Evolutionary conservation across 2,113 vertebrate species (phyloP).

Genomic region (Taxidea taxus): DNA sequence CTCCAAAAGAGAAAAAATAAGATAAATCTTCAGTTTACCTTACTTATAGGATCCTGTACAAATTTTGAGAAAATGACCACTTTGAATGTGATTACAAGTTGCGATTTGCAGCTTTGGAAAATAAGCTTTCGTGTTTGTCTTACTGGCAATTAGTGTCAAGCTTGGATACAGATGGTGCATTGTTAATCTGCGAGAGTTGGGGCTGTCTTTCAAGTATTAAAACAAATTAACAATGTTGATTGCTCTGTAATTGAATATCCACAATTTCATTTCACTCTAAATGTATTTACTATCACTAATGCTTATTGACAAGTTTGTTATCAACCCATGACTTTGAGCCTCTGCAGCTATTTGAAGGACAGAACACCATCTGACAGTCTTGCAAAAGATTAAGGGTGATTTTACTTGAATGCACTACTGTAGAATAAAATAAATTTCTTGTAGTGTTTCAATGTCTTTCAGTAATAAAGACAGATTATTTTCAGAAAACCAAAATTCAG

Average conservation of each 20-base stretch:
- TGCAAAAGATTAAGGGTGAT: not conserved
- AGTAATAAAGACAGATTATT: not conserved
- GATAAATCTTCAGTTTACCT: not conserved
- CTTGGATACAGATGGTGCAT: constrained; percentile 30
- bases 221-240: constrained; percentile 39
- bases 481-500: not conserved
- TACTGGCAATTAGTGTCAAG: constrained; percentile 51
- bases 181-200: constrained; percentile 38
- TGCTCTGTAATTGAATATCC: constrained; percentile 45
- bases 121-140: constrained; percentile 60
- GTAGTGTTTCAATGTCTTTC: not conserved
- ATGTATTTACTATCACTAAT: not conserved
- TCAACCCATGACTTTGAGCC: constrained; percentile 3
- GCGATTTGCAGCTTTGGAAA: constrained; percentile 53
- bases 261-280: constrained; percentile 45
- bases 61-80: not conserved
- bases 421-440: not conserved
- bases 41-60: not conserved
- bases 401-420: not conserved
- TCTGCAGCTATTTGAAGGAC: constrained; percentile 16
- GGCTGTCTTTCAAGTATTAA: constrained; percentile 55
- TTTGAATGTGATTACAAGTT: constrained; percentile 50
- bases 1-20: not conserved
- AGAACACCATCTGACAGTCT: not conserved
- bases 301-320: constrained; percentile 40